Evolutionary conservation across 2,113 vertebrate genomes (phyloP), one percentile per base, ranked within the genome.

Genomic region (Malaclemys terrapin): DNA sequence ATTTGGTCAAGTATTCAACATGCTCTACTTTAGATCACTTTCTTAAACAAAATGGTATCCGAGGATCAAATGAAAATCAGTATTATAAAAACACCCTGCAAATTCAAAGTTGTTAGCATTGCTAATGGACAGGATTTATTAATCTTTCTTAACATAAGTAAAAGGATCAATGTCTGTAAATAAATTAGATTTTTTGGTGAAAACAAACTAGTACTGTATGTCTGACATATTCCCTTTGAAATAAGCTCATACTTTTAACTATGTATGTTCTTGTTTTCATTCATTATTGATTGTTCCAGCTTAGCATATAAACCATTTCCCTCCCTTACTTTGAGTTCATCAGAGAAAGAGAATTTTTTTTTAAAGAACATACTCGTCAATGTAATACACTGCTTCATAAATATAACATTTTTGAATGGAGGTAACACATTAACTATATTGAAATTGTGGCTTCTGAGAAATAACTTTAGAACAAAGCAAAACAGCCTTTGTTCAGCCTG

Each of bases 51-150:
- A 47, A 94, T 6, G 42, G 89, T 81, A 85, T 62, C 78, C 88
- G 29, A 84, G 75, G 94, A 96, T 90, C 35, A 94, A 91, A 95
- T 87, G 45, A 89, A 2, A 80, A 96, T 76, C 45, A 38, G 3
- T 7, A 35, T 89, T 84, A 22, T 52, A 49, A 80, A 49, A 82
- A 53, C 65, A 97, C 59, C 82, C 88, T 91, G 69, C 7, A 93
- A 88, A 92, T 88, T 80, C 57, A 90, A 82, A 93, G 86, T 22
- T 42, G 69, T 94, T 93, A 91, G 81, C 88, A 87, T 87, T 84
- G 88, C 89, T 95, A 96, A 96, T 90, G n/a, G 35, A 38, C 49
- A 89, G 88, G 72, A 95, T 82, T 94, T 93, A 93, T 91, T 88
- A 94, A 90, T 91, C 82, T 91, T 93, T 87, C 84, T 89, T 92